A percentile compares a stretch with the other conserved stretches of the same genome.
Conservation (phyloP, 2,888 invertebrate species). For the Apomyelois bistriatella region DNA sequence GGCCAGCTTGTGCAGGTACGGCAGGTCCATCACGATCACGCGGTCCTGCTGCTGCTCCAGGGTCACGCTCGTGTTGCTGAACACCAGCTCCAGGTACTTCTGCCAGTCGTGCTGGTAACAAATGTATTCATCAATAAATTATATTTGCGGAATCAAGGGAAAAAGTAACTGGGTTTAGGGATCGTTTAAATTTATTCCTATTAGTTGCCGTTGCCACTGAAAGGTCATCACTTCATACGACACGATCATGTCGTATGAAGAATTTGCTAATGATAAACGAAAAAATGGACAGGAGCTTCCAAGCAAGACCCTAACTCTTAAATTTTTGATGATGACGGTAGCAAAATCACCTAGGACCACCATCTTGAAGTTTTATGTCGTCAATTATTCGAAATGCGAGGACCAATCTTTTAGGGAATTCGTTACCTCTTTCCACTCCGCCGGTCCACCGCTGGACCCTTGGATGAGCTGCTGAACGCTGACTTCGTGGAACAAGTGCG, state of each 20-base stretch:
- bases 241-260: too few relatives aligned
- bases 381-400: not conserved
- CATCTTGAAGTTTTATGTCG: too few relatives aligned
- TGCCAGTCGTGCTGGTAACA: slow-evolving; percentile 82
- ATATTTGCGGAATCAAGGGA: too few relatives aligned
- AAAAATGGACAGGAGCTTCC: too few relatives aligned
- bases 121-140: not conserved
- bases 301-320: too few relatives aligned
- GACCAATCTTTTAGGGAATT: not conserved
- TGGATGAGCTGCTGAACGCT: slow-evolving; percentile 75
- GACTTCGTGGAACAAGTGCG: slow-evolving; percentile 83
- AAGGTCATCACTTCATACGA: too few relatives aligned
- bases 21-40: slow-evolving; percentile 83
- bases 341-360: too few relatives aligned
- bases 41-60: slow-evolving; percentile 73
- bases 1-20: slow-evolving; percentile 82
- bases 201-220: too few relatives aligned
- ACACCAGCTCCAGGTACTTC: slow-evolving; percentile 77
- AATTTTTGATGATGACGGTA: too few relatives aligned
- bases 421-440: slow-evolving; percentile 70
- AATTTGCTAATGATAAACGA: too few relatives aligned
- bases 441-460: slow-evolving; percentile 69
- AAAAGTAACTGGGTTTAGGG: too few relatives aligned
- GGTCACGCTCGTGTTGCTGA: slow-evolving; percentile 78
- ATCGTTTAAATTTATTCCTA: too few relatives aligned